These are phyloP conservation scores for Delia radicum DNA, from an alignment of 1,140 invertebrate species.

Conservation along the genomic window DNA sequence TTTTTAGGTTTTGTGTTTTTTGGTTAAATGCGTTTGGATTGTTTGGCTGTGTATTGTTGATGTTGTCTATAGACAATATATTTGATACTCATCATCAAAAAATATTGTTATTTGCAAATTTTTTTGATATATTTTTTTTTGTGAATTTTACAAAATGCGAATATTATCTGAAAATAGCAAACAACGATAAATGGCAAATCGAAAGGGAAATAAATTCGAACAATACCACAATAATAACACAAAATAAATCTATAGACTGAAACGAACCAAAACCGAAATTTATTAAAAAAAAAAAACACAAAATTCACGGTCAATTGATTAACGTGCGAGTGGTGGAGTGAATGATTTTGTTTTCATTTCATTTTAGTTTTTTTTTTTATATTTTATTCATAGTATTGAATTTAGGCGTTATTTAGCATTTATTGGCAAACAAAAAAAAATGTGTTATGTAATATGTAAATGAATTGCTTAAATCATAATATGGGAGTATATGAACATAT, in stretches of 20 bases:
- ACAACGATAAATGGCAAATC: conserved; percentile 9
- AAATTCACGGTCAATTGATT: conserved; percentile 23
- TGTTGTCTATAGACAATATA: background rate
- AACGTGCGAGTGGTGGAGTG: background rate
- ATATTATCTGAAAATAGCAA: background rate
- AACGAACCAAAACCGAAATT: background rate
- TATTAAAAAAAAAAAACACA: background rate
- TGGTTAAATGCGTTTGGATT: background rate
- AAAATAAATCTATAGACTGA: background rate
- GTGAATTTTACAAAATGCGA: conserved; percentile 6
- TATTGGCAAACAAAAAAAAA: background rate
- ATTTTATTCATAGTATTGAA: background rate
- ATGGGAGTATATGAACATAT: too few species aligned
- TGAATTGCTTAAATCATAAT: conserved; percentile 18
- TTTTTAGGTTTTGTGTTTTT: background rate
- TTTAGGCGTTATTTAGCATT: background rate
- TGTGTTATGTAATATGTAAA: conserved; percentile 17
- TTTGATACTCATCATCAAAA: conserved; percentile 1
- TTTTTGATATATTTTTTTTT: background rate
- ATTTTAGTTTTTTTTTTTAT: background rate
- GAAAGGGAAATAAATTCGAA: background rate
- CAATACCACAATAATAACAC: background rate
- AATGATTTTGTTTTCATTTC: too few species aligned
- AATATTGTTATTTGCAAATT: background rate
- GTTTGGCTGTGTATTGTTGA: too few species aligned